Percentiles rank a stretch among this genome's conserved stretches.
These are phyloP conservation scores for Sorex araneus DNA, from an alignment of 2,113 vertebrate genomes.

Conservation along the genomic window DNA sequence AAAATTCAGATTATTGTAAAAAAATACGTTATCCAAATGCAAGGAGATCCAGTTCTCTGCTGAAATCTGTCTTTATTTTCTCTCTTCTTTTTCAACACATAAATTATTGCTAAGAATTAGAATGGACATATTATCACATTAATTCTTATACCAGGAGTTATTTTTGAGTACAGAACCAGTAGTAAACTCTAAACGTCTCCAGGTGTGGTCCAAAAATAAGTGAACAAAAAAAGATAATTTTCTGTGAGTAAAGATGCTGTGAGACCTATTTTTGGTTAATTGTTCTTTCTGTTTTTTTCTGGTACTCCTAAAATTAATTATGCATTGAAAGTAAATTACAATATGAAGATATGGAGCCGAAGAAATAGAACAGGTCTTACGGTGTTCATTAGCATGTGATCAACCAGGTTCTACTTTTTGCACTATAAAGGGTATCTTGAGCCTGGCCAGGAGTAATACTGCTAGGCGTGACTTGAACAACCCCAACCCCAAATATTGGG, in stretches of 20 bases:
- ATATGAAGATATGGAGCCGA: background rate
- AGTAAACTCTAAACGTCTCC: too few species aligned
- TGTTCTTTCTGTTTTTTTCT: background rate
- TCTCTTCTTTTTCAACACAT: background rate
- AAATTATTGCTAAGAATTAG: background rate
- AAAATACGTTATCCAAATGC: background rate
- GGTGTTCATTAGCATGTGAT: too few species aligned
- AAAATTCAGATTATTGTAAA: conserved; percentile 4
- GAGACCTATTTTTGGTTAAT: background rate
- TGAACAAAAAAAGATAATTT: background rate
- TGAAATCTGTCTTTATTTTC: background rate
- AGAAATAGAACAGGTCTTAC: too few species aligned
- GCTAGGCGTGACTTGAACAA: too few species aligned
- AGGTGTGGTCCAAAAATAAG: too few species aligned
- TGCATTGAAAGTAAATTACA: background rate
- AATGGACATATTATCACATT: background rate
- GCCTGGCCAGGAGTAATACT: too few species aligned
- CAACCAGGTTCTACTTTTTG: too few species aligned
- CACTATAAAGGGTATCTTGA: too few species aligned
- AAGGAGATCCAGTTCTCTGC: background rate
- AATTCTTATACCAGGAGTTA: background rate
- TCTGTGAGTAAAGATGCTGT: background rate
- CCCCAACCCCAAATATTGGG: too few species aligned
- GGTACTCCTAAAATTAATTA: background rate
- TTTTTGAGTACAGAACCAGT: too few species aligned